Evolutionary conservation across 2,888 invertebrate species (phyloP), one percentile per base, ranked within the genome.

Genomic region (Agriotes lineatus): DNA sequence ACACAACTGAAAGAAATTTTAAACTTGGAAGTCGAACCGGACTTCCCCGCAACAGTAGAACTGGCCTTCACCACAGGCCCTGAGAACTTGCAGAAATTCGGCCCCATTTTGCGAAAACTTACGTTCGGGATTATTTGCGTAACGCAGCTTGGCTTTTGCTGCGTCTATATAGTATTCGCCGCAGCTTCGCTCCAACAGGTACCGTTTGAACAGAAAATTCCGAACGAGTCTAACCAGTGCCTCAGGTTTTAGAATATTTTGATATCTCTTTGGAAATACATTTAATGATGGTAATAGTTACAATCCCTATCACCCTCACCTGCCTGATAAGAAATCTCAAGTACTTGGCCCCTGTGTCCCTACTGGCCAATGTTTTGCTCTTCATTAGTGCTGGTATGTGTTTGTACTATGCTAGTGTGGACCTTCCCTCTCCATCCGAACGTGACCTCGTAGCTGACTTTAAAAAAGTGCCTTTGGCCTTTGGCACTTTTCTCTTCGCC

Each of bases 401-500:
- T 1, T 25, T 25, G 25, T 25, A 25, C 7, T 25, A 25, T 25
- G 25, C 25, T 7, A 7, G 3, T 25, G 4, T 5, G 7, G 25
- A 25, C 25, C 3, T 25, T 7, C 25, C 25, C 25, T 7, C 25
- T 3, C 3, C 7, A 84, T 96, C 63, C 92, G 92, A 80, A 92
- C 93, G 76, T 89, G 95, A 59, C 83, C 91, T 1, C 72, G 84
- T 92, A 10, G 91, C 91, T 0, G 84, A 87, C 5, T 89, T 88
- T 84, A 74, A 83, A 19, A 78, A 79, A 19, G 84, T 94, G 67
- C 97, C 98, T 0, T 85, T 99, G 10, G 99, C 93, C 83, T 97
- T 99, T 81, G 97, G 98, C 44, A 98, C 97, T 0, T 96, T 95
- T 20, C 90, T 99, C 65, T 99, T 95, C 83, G 94, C 98, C 2